These are phyloP conservation scores for Chloroclystis v-ata DNA, from an alignment of 2,888 invertebrate genomes.

Conservation along the genomic window DNA sequence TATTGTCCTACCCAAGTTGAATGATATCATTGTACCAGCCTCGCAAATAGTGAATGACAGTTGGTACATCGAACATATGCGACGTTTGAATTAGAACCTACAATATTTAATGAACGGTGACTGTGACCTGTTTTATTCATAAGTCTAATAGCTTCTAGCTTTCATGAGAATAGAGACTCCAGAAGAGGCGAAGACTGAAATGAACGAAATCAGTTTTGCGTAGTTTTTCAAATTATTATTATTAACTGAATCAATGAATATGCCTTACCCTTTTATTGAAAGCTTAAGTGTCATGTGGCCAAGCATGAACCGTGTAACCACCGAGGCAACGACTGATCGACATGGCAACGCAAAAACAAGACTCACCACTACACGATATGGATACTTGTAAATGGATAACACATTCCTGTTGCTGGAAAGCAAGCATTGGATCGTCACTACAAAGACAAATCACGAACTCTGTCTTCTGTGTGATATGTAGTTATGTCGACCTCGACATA, in stretches of 20 bases:
- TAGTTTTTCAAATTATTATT: too few relatives aligned
- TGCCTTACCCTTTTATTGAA: slow-evolving; percentile 12
- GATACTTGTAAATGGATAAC: slow-evolving; percentile 28
- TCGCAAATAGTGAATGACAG: slow-evolving; percentile 18
- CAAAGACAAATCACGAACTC: not conserved
- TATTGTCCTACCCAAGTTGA: slow-evolving; percentile 20
- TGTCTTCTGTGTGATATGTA: not conserved
- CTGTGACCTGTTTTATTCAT: slow-evolving; percentile 9
- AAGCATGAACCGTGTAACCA: slow-evolving; percentile 28
- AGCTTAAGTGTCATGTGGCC: slow-evolving; percentile 11
- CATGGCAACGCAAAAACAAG: slow-evolving; percentile 30
- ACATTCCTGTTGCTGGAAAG: slow-evolving; percentile 19
- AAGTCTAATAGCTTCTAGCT: too few relatives aligned
- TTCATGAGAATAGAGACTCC: too few relatives aligned
- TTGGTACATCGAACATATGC: slow-evolving; percentile 33
- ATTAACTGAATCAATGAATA: too few relatives aligned
- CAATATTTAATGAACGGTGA: slow-evolving; percentile 21
- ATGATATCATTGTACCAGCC: slow-evolving; percentile 15
- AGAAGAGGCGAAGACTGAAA: too few relatives aligned
- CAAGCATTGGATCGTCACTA: not conserved
- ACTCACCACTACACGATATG: slow-evolving; percentile 22
- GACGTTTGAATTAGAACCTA: slow-evolving; percentile 43
- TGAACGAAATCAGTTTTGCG: too few relatives aligned
- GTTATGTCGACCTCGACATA: not conserved
- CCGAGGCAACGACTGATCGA: slow-evolving; percentile 28